These are phyloP conservation scores for Lasioglossum zephyrum DNA, from an alignment of 2,888 invertebrate genomes.

Conservation along the genomic window DNA sequence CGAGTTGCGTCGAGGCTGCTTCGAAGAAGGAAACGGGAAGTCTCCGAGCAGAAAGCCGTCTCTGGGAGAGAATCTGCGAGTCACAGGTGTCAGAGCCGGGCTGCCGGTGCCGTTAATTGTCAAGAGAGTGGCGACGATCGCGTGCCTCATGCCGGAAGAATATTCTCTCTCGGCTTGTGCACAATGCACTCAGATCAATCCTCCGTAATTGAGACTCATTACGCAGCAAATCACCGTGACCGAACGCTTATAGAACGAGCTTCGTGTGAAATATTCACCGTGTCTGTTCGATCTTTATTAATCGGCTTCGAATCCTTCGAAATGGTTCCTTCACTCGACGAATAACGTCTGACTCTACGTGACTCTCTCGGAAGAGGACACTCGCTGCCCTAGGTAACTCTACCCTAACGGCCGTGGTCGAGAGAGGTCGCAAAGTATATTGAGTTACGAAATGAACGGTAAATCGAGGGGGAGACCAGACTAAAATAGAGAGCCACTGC, in stretches of 20 bases:
- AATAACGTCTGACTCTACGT: neutral
- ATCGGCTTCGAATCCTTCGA: neutral
- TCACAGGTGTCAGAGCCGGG: slow-evolving; percentile 26
- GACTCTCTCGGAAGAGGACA: slow-evolving; percentile 18
- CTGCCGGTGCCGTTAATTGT: slow-evolving; percentile 27
- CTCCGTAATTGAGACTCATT: slow-evolving; percentile 22
- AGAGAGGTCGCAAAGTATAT: slow-evolving; percentile 63
- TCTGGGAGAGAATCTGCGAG: slow-evolving; percentile 17
- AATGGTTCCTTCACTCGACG: neutral
- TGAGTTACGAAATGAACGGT: slow-evolving; percentile 72
- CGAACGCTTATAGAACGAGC: neutral
- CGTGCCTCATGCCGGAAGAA: neutral
- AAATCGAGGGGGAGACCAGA: slow-evolving; percentile 65
- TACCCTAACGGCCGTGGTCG: slow-evolving; percentile 53
- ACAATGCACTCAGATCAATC: neutral
- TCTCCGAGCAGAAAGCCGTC: neutral
- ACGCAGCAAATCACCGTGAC: slow-evolving; percentile 24
- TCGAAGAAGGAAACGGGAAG: neutral
- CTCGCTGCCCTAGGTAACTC: slow-evolving; percentile 37
- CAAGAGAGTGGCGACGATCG: slow-evolving; percentile 9
- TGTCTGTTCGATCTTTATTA: neutral
- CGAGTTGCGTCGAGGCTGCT: neutral
- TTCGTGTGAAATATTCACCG: neutral
- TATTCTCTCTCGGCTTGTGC: neutral
- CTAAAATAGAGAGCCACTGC: slow-evolving; percentile 68